Evolutionary conservation across 2,888 invertebrate genomes (phyloP), one percentile per base, ranked within the genome.

Genomic region (Margaritifera margaritifera): DNA sequence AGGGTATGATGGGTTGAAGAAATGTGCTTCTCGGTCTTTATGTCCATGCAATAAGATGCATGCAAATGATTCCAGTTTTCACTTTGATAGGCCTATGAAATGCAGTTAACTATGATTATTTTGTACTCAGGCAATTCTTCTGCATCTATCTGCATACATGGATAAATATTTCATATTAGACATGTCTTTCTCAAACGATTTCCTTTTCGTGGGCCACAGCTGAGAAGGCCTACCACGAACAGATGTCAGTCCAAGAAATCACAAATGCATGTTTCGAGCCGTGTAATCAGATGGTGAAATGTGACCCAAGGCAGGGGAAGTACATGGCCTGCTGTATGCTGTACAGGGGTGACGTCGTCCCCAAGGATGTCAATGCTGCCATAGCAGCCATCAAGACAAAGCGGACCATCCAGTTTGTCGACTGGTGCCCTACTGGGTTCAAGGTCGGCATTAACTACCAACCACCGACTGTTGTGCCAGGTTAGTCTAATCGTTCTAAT

Each of bases 161-260:
- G 42, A 3, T 15, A 42, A 42, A 42, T 3, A 42, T 42, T 42
- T 42, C 2, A 15, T 42, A 42, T 42, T 42, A 42, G 2, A 42
- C 15, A 42, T 15, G 42, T 42, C 42, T 2, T 42, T 42, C 42
- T 42, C 42, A 42, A 42, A 42, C 15, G 15, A 42, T 42, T 42
- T 42, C 15, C 42, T 8, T 15, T 42, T 3, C 4, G 6, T 52
- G 24, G 19, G n/a, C 70, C 71, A 1, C 60, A 80, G 95, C 96
- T 73, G 96, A 97, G 91, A 96, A 96, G 91, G 97, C 96, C 6
- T 96, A 96, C 92, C 96, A 97, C 89, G 97, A 97, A 91, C 96
- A 96, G 70, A 79, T 88, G 72, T 82, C 83, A 1, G 86, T 86
- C 6, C 77, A 84, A 53, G 86, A 88, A 72, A 84, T 88, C 53